A percentile compares a stretch with the other conserved stretches of the same genome.
Conservation (phyloP, 1,140 invertebrate species). For the Neotoxoptera formosana region DNA sequence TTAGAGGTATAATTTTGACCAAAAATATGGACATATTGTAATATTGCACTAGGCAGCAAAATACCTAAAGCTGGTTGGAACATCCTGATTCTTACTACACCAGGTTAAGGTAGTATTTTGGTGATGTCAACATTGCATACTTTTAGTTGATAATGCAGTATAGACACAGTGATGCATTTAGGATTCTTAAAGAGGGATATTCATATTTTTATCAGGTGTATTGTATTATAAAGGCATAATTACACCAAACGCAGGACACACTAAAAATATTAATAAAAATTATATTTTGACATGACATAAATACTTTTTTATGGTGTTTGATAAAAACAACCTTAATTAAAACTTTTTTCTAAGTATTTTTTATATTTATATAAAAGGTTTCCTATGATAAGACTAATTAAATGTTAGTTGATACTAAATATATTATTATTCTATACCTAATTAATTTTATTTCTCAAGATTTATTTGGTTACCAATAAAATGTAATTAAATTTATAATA, state of each 20-base stretch:
- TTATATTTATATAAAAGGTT: background rate
- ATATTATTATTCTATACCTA: no score
- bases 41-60: no score
- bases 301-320: background rate
- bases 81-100: background rate
- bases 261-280: background rate
- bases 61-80: background rate
- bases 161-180: background rate
- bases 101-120: background rate
- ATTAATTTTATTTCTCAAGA: background rate
- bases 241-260: background rate
- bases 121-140: background rate
- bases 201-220: background rate
- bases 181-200: background rate
- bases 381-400: background rate
- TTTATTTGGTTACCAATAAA: background rate
- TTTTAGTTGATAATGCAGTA: background rate
- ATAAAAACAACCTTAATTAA: background rate
- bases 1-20: no score
- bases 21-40: no score
- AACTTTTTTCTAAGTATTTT: background rate
- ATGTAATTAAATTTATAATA: background rate
- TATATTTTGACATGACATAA: background rate
- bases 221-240: background rate
- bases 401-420: background rate